These are phyloP conservation scores for Drosophila nikananu DNA, from an alignment of 1,140 invertebrate genomes.

Conservation along the genomic window DNA sequence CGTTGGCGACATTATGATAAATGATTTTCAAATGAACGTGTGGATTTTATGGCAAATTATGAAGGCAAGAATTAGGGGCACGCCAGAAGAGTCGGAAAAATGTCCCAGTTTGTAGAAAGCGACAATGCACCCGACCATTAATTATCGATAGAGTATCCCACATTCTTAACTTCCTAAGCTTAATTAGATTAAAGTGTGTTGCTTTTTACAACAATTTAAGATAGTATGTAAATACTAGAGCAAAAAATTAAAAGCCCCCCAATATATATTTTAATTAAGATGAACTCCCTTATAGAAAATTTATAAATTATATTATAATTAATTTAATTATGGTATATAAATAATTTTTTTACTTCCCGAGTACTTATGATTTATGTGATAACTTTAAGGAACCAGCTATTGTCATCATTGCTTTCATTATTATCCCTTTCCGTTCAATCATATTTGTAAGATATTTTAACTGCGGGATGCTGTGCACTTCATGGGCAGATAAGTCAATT, in stretches of 20 bases:
- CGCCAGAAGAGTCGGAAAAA: neutral
- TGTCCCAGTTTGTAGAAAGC: neutral
- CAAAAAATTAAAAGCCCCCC: too few relatives aligned
- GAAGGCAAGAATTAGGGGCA: slow-evolving; percentile 23
- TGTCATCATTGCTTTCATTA: neutral
- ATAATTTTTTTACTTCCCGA: too few relatives aligned
- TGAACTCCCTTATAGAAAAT: too few relatives aligned
- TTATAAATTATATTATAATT: too few relatives aligned
- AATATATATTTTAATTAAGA: too few relatives aligned
- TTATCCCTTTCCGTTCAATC: neutral
- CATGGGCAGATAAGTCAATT: slow-evolving; percentile 24
- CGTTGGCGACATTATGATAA: slow-evolving; percentile 45
- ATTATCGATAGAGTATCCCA: too few relatives aligned
- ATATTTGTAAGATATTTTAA: slow-evolving; percentile 13
- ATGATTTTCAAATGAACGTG: slow-evolving; percentile 59
- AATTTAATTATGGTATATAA: too few relatives aligned
- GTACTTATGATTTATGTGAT: slow-evolving; percentile 15
- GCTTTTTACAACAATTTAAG: too few relatives aligned
- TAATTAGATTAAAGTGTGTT: too few relatives aligned
- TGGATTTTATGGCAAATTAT: slow-evolving; percentile 52
- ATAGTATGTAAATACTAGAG: too few relatives aligned
- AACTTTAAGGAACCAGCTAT: neutral
- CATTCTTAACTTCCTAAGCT: too few relatives aligned
- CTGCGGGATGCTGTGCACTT: neutral
- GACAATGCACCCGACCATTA: neutral